Percentiles rank a stretch among this genome's conserved stretches.
Conservation (phyloP, 2,888 invertebrate genomes). For the Silvanus unidentatus region DNA sequence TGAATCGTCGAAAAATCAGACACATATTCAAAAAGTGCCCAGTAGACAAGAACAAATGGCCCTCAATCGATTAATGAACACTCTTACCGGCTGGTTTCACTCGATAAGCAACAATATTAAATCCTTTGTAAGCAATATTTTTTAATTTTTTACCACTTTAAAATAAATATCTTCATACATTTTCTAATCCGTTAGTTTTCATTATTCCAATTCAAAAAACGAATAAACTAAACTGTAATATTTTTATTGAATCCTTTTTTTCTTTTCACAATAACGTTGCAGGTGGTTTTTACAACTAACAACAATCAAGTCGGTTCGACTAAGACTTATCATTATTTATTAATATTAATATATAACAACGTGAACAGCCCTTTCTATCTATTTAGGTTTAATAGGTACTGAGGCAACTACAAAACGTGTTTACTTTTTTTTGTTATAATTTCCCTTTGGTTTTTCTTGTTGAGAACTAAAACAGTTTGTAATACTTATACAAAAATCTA, state of each 20-base stretch:
- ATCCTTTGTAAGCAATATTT: not conserved
- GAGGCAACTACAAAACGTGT: conserved; percentile 45
- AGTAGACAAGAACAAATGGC: conserved; percentile 8
- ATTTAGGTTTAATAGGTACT: conserved; percentile 42
- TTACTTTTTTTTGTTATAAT: conserved; percentile 33
- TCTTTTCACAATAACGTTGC: conserved; percentile 45
- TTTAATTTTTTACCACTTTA: conserved; percentile 3
- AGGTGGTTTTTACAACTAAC: conserved; percentile 44
- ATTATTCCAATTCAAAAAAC: not conserved
- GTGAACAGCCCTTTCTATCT: conserved; percentile 49
- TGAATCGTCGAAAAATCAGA: conserved; percentile 8
- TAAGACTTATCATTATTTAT: conserved; percentile 39
- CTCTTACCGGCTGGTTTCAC: conserved; percentile 12
- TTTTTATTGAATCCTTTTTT: conserved; percentile 44
- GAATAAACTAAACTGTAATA: conserved; percentile 42
- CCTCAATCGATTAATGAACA: conserved; percentile 9
- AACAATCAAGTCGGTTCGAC: conserved; percentile 43
- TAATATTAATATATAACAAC: conserved; percentile 45
- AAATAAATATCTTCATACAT: too few relatives aligned
- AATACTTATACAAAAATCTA: conserved; percentile 31
- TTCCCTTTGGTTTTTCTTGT: conserved; percentile 29
- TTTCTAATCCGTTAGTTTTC: not conserved
- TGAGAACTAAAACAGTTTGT: conserved; percentile 41
- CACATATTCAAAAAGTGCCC: conserved; percentile 13
- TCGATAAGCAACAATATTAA: not conserved